These are phyloP conservation scores for Eupithecia vulgata DNA, from an alignment of 2,888 invertebrate species.

Conservation along the genomic window DNA sequence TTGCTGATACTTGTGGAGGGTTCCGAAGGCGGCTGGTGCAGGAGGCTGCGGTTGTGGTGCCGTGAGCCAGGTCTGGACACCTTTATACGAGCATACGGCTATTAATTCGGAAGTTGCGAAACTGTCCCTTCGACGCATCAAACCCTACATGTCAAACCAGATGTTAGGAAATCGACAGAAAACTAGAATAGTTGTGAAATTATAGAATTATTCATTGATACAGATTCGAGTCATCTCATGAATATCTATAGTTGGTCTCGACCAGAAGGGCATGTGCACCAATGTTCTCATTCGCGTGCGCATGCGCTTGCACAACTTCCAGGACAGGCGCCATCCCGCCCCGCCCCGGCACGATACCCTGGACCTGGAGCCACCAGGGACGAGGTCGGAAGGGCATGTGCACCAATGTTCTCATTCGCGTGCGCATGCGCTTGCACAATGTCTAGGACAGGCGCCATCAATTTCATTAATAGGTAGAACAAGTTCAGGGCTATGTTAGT, in stretches of 20 bases:
- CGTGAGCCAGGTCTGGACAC: conserved; percentile 38
- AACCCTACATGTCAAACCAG: conserved; percentile 32
- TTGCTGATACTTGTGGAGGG: conserved; percentile 30
- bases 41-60: conserved; percentile 45
- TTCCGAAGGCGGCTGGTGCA: not conserved
- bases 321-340: no score
- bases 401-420: not conserved
- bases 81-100: conserved; percentile 55
- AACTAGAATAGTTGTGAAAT: conserved; percentile 35
- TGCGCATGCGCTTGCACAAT: not conserved
- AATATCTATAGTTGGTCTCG: conserved; percentile 23
- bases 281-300: not conserved
- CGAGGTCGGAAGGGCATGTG: conserved; percentile 27
- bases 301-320: not conserved
- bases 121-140: conserved; percentile 42
- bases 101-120: conserved; percentile 51
- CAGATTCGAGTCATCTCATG: conserved; percentile 25
- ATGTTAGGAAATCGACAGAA: conserved; percentile 38
- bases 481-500: no score
- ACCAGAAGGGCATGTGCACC: conserved; percentile 21
- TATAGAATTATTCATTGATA: conserved; percentile 37
- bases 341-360: no score
- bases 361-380: no score
- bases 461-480: no score
- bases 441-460: no score